phyloP scores from a whole-genome alignment of 2,797 vertebrate species.

The Darevskia nairensis region DNA sequence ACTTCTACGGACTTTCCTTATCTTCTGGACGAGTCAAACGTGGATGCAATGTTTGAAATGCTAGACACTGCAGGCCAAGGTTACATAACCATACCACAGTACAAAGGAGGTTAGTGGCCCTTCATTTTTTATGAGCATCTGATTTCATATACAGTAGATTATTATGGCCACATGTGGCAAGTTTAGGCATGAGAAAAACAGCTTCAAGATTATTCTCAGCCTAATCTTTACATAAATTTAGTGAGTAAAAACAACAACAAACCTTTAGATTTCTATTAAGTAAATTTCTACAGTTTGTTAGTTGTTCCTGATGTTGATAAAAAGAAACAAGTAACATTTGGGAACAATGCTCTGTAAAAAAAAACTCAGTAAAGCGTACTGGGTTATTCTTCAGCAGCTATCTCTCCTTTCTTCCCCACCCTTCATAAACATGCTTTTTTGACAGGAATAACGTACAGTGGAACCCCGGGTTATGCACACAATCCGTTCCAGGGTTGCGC shows the following conservation, averaged over 20 bases:
- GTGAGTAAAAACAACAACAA: neutral
- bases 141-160: neutral
- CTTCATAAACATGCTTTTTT: neutral
- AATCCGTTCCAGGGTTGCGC: too few relatives aligned
- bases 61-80: constrained; percentile 74
- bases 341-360: neutral
- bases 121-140: neutral
- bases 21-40: constrained; percentile 78
- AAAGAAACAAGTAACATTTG: neutral
- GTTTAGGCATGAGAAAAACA: neutral
- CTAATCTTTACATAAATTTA: constrained; percentile 12
- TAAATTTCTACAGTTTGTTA: neutral
- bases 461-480: too few relatives aligned
- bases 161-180: neutral
- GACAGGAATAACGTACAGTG: too few relatives aligned
- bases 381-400: neutral
- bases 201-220: neutral
- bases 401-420: too few relatives aligned
- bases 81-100: constrained; percentile 68
- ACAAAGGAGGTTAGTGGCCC: constrained; percentile 70
- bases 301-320: neutral
- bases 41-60: constrained; percentile 78
- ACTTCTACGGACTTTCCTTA: constrained; percentile 66
- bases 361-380: neutral
- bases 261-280: neutral